phyloP scores from a whole-genome alignment of 2,888 invertebrate species.

The Noctua janthina region DNA sequence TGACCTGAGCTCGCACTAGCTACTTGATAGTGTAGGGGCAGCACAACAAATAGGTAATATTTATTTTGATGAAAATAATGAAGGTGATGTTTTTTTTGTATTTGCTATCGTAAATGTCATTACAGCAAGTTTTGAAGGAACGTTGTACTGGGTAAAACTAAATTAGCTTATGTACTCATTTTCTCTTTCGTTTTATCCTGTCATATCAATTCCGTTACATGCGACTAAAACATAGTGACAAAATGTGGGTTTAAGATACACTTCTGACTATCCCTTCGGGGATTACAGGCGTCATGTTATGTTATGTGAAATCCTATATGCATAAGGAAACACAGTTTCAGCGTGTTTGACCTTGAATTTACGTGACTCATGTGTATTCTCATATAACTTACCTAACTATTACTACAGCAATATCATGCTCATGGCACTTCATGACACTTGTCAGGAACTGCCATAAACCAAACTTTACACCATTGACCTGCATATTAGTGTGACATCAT shows the following conservation, averaged over 20 bases:
- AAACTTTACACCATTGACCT: constrained; percentile 54
- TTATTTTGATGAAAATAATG: not conserved
- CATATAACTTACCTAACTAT: not conserved
- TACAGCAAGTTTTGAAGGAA: not conserved
- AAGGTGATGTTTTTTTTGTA: not conserved
- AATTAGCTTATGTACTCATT: not conserved
- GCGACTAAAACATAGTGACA: too few relatives aligned
- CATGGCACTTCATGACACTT: not conserved
- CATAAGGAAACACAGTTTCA: not conserved
- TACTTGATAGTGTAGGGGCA: constrained; percentile 47
- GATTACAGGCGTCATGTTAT: not conserved
- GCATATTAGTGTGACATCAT: constrained; percentile 34
- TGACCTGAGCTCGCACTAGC: constrained; percentile 59
- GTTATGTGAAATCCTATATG: not conserved
- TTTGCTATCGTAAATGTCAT: not conserved
- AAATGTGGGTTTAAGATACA: not conserved
- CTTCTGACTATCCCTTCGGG: not conserved
- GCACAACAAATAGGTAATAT: constrained; percentile 26
- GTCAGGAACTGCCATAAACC: constrained; percentile 29
- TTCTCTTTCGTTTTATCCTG: not conserved
- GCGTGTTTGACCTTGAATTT: not conserved
- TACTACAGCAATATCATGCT: not conserved
- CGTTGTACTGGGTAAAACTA: not conserved
- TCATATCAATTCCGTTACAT: too few relatives aligned
- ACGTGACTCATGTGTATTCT: not conserved